Evolutionary conservation across 2,797 vertebrate genomes (phyloP).

Genomic region (Halcyon smyrnensis): DNA sequence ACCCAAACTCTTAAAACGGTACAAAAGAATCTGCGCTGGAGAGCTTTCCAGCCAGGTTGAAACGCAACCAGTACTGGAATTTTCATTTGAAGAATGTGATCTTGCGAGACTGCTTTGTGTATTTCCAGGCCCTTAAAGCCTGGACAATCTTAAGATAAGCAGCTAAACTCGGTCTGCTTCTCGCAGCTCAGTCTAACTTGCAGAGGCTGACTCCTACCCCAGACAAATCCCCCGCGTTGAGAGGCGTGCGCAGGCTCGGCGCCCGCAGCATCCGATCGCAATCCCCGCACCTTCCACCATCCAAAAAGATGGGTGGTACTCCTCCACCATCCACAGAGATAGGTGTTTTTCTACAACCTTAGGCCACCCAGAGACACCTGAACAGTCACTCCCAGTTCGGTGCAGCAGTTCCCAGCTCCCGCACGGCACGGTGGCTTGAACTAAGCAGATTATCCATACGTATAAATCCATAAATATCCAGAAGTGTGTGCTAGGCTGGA

Average conservation of each 20-base stretch:
- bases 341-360: background rate
- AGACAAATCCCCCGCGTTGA: background rate
- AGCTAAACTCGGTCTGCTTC: accelerated
- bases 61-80: conserved; percentile 25
- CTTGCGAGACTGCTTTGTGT: conserved; percentile 3
- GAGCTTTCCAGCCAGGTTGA: conserved; percentile 1
- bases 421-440: background rate
- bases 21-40: conserved; percentile 5
- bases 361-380: background rate
- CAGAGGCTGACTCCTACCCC: background rate
- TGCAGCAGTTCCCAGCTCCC: background rate
- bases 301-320: background rate
- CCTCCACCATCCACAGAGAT: background rate
- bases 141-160: background rate
- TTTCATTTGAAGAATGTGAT: conserved; percentile 26
- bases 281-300: background rate
- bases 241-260: background rate
- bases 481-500: background rate
- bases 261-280: no score
- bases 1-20: background rate
- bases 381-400: background rate
- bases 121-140: background rate
- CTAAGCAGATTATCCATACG: accelerated
- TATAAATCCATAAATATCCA: no score
- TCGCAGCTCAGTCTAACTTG: background rate